Evolutionary conservation across 2,888 invertebrate genomes (phyloP).

Genomic region (Hypercompe scribonia): DNA sequence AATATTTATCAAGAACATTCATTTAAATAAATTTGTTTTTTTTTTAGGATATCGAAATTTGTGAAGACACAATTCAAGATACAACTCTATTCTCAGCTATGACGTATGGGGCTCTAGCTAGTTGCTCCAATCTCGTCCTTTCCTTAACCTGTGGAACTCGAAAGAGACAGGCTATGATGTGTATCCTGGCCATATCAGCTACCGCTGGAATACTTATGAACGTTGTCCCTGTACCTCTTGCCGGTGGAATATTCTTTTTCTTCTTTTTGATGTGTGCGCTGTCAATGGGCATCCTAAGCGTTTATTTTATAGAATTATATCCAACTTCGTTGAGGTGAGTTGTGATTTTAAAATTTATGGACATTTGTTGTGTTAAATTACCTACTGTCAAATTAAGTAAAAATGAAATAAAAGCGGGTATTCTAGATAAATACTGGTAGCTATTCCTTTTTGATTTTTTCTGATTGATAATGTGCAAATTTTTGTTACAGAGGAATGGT

Average conservation of each 20-base stretch:
- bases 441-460: too few species aligned
- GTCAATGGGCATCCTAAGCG: conserved; percentile 80
- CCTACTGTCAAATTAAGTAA: too few species aligned
- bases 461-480: background rate
- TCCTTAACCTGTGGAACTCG: conserved; percentile 77
- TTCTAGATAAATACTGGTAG: too few species aligned
- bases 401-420: too few species aligned
- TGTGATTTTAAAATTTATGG: background rate
- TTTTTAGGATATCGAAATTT: conserved; percentile 64
- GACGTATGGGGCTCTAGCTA: conserved; percentile 78
- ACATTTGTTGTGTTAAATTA: background rate
- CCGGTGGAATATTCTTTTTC: conserved; percentile 81
- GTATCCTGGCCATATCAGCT: conserved; percentile 68
- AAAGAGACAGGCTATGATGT: conserved; percentile 77
- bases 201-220: conserved; percentile 71
- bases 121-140: conserved; percentile 73
- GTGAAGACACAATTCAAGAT: conserved; percentile 79
- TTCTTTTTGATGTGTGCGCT: conserved; percentile 78
- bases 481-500: conserved; percentile 85
- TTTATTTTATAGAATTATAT: conserved; percentile 82
- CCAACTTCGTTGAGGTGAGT: conserved; percentile 80
- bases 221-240: conserved; percentile 70
- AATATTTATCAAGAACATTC: background rate
- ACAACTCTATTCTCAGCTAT: conserved; percentile 80
- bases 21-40: background rate